These are phyloP conservation scores for Eupeodes luniger DNA, from an alignment of 2,888 invertebrate genomes.

Conservation along the genomic window DNA sequence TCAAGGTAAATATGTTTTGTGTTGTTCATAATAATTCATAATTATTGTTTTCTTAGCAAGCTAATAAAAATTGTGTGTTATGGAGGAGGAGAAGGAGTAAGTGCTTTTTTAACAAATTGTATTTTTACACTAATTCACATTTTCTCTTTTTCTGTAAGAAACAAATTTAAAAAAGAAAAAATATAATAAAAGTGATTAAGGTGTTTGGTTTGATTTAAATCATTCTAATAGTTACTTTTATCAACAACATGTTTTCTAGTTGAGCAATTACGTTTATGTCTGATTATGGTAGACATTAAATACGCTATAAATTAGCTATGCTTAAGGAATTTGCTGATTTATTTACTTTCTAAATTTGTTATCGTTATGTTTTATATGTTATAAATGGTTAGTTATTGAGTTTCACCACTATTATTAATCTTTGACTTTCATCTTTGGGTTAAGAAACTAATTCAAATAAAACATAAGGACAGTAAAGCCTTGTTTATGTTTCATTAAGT, in stretches of 20 bases:
- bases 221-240: neutral
- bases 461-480: too few relatives aligned
- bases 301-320: neutral
- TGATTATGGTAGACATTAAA: neutral
- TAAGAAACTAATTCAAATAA: too few relatives aligned
- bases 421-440: too few relatives aligned
- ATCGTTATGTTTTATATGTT: neutral
- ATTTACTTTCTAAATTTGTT: neutral
- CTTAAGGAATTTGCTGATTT: neutral
- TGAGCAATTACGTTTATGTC: slow-evolving; percentile 27
- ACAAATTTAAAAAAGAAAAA: slow-evolving; percentile 58
- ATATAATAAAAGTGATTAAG: slow-evolving; percentile 45
- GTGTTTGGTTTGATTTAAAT: neutral
- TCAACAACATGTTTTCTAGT: neutral
- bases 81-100: slow-evolving; percentile 31
- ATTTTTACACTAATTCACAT: slow-evolving; percentile 69
- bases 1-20: slow-evolving; percentile 4
- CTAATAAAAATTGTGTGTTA: slow-evolving; percentile 43
- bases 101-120: slow-evolving; percentile 43
- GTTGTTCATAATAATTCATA: slow-evolving; percentile 1
- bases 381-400: neutral
- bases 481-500: too few relatives aligned
- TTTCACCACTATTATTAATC: neutral
- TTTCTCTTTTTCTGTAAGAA: slow-evolving; percentile 75
- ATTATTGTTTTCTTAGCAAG: slow-evolving; percentile 38